phyloP scores from a whole-genome alignment of 2,888 invertebrate genomes.

The Drosophila nigritarsus region DNA sequence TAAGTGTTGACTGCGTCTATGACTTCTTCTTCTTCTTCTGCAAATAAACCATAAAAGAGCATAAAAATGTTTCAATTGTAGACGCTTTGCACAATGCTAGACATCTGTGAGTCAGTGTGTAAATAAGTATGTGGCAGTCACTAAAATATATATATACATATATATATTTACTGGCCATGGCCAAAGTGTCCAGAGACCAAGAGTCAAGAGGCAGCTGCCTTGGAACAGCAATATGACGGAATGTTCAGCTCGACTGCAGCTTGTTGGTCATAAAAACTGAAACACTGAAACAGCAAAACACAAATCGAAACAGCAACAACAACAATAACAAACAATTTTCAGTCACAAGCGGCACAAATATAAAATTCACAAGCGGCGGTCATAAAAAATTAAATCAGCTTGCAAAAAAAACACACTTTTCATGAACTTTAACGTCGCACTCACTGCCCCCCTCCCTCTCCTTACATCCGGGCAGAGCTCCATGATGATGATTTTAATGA shows the following conservation, averaged over 20 bases:
- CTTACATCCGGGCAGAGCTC: neutral
- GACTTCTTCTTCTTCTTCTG: conserved; percentile 23
- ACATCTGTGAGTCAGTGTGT: conserved; percentile 41
- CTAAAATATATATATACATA: conserved; percentile 53
- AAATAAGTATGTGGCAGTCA: conserved; percentile 34
- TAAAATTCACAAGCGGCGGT: conserved; percentile 68
- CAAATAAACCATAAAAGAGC: conserved; percentile 77
- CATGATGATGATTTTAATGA: conserved; percentile 69
- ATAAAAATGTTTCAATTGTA: conserved; percentile 79
- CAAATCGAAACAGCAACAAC: conserved; percentile 49
- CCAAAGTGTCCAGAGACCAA: conserved; percentile 17
- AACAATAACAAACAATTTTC: conserved; percentile 20
- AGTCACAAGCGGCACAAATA: conserved; percentile 50
- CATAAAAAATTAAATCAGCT: conserved; percentile 80
- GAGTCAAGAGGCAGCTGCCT: conserved; percentile 20
- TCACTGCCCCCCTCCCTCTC: no score
- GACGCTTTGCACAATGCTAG: conserved; percentile 59
- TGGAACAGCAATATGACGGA: conserved; percentile 4
- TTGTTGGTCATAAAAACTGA: conserved; percentile 52
- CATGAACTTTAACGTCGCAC: conserved; percentile 40
- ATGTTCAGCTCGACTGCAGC: conserved; percentile 63
- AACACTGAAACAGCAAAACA: conserved; percentile 24
- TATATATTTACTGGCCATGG: conserved; percentile 32
- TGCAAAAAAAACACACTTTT: conserved; percentile 70
- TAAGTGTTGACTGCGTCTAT: conserved; percentile 60